Percentiles rank a stretch among this genome's conserved stretches.
phyloP scores from a whole-genome alignment of 2,888 invertebrate genomes.

The Caenorhabditis auriculariae region DNA sequence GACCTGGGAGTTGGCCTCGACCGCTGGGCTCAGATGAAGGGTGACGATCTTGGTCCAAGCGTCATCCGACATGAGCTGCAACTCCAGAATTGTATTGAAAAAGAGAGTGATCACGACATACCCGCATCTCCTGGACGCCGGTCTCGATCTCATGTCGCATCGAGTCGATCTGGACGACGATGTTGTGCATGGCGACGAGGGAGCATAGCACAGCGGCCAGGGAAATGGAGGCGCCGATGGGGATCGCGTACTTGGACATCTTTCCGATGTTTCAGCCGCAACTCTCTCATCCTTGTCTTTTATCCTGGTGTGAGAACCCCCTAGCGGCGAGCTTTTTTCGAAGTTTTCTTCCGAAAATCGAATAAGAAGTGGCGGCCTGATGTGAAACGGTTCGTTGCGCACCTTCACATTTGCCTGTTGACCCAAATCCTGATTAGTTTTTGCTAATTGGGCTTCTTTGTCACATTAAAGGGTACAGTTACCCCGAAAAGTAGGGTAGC shows the following conservation, averaged over 20 bases:
- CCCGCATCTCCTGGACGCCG: constrained; percentile 41
- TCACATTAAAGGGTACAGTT: too few species aligned
- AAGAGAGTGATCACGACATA: not conserved
- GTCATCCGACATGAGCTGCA: constrained; percentile 39
- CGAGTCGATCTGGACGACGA: constrained; percentile 40
- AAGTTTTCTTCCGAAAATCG: too few species aligned
- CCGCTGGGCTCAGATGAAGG: constrained; percentile 32
- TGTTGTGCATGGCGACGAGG: constrained; percentile 35
- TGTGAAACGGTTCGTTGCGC: too few species aligned
- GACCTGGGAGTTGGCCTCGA: constrained; percentile 26
- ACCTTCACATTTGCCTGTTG: too few species aligned
- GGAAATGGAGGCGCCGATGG: constrained; percentile 35
- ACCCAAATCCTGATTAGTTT: too few species aligned
- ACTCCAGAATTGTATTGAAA: not conserved
- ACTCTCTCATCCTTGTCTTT: too few species aligned
- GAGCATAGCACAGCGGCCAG: constrained; percentile 34
- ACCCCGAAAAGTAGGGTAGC: too few species aligned
- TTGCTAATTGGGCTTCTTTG: too few species aligned
- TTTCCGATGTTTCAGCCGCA: too few species aligned
- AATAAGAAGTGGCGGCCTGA: too few species aligned
- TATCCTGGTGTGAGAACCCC: too few species aligned
- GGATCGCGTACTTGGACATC: constrained; percentile 37
- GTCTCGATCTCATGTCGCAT: constrained; percentile 37
- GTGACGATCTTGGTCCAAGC: constrained; percentile 43
- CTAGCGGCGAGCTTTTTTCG: too few species aligned